Conservation (phyloP, 2,888 invertebrate species). For the Meghimatium bilineatum region DNA sequence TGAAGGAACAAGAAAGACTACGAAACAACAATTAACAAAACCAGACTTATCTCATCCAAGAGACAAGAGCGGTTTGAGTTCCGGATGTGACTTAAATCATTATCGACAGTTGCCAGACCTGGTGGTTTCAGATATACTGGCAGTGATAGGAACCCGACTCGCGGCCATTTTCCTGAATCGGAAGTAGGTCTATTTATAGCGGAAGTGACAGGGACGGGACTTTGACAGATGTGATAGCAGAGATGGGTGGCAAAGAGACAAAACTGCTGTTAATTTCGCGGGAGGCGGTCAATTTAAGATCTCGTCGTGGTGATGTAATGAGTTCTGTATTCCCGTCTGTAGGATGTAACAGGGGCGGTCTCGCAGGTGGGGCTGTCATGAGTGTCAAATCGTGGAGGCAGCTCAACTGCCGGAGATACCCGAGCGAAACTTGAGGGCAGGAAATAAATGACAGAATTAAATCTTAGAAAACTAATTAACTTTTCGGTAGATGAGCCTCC, state of each 20-base stretch:
- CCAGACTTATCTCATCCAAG: background rate
- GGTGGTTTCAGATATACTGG: background rate
- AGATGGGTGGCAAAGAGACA: slow-evolving; percentile 6
- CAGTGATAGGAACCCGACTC: background rate
- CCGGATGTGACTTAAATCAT: slow-evolving; percentile 18
- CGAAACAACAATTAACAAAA: background rate
- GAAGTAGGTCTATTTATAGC: slow-evolving; percentile 7
- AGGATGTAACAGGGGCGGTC: background rate
- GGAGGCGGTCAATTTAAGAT: background rate
- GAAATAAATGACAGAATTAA: background rate
- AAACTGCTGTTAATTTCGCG: background rate
- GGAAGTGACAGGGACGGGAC: slow-evolving; percentile 1
- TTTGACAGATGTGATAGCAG: slow-evolving; percentile 11
- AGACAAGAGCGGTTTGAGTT: background rate
- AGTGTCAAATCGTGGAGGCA: background rate
- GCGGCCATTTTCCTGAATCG: background rate
- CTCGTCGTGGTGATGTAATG: background rate
- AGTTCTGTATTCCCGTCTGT: background rate
- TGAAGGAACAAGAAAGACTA: no score
- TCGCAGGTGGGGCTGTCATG: background rate
- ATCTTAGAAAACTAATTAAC: background rate
- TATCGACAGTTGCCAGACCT: background rate
- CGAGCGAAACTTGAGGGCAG: background rate
- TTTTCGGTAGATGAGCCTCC: no score
- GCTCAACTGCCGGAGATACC: no score